phyloP scores from a whole-genome alignment of 2,113 vertebrate species.

The Microcebus lehilahytsara region DNA sequence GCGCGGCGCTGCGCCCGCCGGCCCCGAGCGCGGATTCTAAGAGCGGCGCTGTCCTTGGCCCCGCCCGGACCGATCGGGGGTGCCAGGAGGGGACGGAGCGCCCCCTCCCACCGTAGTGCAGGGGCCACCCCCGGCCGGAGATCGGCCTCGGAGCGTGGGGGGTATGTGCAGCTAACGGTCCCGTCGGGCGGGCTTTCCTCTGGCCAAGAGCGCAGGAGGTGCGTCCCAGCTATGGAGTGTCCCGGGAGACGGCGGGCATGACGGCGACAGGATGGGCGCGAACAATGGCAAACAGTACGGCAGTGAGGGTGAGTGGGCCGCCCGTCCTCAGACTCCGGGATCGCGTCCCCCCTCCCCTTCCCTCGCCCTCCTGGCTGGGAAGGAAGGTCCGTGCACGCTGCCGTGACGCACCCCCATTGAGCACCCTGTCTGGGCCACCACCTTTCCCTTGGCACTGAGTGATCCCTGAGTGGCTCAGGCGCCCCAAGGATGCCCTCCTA shows the following conservation, averaged over 20 bases:
- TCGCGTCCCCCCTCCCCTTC: background rate
- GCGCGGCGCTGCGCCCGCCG: background rate
- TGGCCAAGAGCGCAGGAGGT: conserved; percentile 33
- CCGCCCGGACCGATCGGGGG: background rate
- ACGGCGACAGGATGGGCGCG: conserved; percentile 95
- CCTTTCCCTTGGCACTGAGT: background rate
- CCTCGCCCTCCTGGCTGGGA: background rate
- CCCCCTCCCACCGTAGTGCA: background rate
- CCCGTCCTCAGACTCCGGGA: background rate
- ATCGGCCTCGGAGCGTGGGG: background rate
- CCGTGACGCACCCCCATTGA: background rate
- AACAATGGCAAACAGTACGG: conserved; percentile 98
- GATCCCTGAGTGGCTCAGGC: background rate
- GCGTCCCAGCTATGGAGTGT: conserved; percentile 78
- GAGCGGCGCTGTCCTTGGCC: background rate
- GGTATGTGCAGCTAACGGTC: conserved; percentile 57
- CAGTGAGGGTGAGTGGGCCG: conserved; percentile 93
- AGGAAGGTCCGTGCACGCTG: background rate
- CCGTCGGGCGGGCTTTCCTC: conserved; percentile 48
- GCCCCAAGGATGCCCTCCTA: background rate
- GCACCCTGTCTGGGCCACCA: background rate
- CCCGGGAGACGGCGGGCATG: conserved; percentile 87
- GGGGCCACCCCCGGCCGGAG: background rate
- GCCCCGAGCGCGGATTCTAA: conserved; percentile 46
- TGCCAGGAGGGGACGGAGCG: background rate